phyloP scores from a whole-genome alignment of 2,888 invertebrate genomes.

The Orthosia incerta region DNA sequence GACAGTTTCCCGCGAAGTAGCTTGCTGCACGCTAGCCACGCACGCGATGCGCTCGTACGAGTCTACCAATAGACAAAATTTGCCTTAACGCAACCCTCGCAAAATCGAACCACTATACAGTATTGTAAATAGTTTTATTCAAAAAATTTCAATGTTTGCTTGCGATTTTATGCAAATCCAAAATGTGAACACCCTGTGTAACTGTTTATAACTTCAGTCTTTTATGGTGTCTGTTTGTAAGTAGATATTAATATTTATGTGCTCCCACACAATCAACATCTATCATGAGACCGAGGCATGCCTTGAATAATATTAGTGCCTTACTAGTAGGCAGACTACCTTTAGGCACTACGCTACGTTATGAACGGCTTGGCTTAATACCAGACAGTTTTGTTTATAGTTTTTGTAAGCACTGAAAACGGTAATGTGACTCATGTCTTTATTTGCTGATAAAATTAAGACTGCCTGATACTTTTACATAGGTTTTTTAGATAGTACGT shows the following conservation, averaged over 20 bases:
- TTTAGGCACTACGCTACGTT: background rate
- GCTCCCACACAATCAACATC: constrained; percentile 34
- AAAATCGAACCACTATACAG: constrained; percentile 12
- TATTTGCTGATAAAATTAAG: constrained; percentile 4
- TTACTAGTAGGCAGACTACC: constrained; percentile 24
- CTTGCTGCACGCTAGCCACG: constrained; percentile 57
- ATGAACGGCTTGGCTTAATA: constrained; percentile 2
- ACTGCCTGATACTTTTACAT: background rate
- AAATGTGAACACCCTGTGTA: constrained; percentile 25
- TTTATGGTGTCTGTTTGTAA: constrained; percentile 33
- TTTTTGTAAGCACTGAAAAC: constrained; percentile 28
- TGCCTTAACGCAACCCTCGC: constrained; percentile 4
- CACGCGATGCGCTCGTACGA: constrained; percentile 61
- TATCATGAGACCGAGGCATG: constrained; percentile 44
- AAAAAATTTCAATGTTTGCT: background rate
- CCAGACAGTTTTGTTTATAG: constrained; percentile 23
- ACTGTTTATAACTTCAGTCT: constrained; percentile 14
- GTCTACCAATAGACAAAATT: constrained; percentile 22
- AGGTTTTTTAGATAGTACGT: background rate
- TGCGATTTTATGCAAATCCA: constrained; percentile 17
- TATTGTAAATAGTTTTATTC: constrained; percentile 15
- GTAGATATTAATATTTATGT: constrained; percentile 55
- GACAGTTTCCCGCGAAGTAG: constrained; percentile 67
- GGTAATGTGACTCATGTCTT: constrained; percentile 11
- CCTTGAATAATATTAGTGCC: constrained; percentile 49